phyloP scores from a whole-genome alignment of 2,113 vertebrate species.

The Periophthalmus modestus region DNA sequence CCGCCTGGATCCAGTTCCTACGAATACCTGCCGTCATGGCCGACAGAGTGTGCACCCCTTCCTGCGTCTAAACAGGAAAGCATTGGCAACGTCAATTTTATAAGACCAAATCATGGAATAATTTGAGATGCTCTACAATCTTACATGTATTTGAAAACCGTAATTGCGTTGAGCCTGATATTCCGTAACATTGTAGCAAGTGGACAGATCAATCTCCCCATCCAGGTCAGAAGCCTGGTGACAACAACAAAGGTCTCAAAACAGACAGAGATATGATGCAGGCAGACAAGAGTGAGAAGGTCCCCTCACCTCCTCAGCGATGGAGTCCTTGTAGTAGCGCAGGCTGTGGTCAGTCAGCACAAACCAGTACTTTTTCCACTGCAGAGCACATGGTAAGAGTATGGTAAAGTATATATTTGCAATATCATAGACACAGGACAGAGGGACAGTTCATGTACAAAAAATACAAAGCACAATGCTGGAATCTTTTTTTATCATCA shows the following conservation, averaged over 20 bases:
- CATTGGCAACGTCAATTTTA: not conserved
- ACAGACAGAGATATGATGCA: not conserved
- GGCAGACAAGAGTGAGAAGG: not conserved
- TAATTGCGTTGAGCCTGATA: conserved; percentile 84
- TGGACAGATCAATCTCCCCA: conserved; percentile 80
- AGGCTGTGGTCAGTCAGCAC: conserved; percentile 82
- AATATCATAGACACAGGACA: not conserved
- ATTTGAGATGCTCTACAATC: not conserved
- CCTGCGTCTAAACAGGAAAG: conserved; percentile 71
- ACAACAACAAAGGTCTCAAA: not conserved
- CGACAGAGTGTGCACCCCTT: conserved; percentile 78
- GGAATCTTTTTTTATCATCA: too few species aligned
- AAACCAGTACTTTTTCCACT: conserved; percentile 86
- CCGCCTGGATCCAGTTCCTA: conserved; percentile 83
- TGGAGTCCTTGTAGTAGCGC: conserved; percentile 83
- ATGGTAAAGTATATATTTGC: too few species aligned
- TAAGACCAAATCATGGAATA: not conserved
- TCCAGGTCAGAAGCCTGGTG: conserved; percentile 80
- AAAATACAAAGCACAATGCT: not conserved
- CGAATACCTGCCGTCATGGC: conserved; percentile 84
- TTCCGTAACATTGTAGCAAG: conserved; percentile 80
- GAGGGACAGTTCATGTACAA: not conserved
- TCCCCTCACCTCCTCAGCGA: conserved; percentile 78
- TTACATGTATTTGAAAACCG: conserved; percentile 83
- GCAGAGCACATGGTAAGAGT: not conserved